Conservation (phyloP, 2,797 vertebrate species). For the Cynopterus sphinx region DNA sequence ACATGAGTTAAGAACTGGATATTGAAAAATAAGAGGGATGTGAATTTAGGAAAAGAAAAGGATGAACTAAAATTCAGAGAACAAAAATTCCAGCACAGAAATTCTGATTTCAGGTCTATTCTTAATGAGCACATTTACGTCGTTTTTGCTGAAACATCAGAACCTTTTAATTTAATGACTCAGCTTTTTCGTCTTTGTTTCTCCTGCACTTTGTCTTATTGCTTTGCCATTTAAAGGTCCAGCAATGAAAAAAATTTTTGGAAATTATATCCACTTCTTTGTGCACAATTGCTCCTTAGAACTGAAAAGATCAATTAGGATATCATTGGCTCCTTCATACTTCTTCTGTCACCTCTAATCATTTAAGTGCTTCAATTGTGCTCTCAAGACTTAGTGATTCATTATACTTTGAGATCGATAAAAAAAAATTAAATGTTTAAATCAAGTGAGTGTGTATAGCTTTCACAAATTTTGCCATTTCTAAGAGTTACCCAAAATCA, state of each 20-base stretch:
- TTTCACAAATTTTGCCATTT: not conserved
- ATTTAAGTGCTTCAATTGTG: slow-evolving; percentile 22
- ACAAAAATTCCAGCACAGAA: not conserved
- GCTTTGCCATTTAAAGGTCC: slow-evolving; percentile 56
- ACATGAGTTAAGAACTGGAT: not conserved
- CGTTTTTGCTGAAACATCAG: slow-evolving; percentile 59
- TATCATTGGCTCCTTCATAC: not conserved
- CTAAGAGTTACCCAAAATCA: not conserved
- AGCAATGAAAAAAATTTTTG: slow-evolving; percentile 3
- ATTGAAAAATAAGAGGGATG: not conserved
- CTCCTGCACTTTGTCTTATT: slow-evolving; percentile 29
- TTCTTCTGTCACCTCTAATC: slow-evolving; percentile 31
- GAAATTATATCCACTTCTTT: slow-evolving; percentile 18
- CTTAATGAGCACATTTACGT: slow-evolving; percentile 36
- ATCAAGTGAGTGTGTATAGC: not conserved
- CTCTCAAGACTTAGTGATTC: not conserved
- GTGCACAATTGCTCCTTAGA: not conserved
- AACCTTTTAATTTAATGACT: slow-evolving; percentile 63
- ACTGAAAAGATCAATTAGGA: slow-evolving; percentile 39
- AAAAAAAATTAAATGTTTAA: not conserved
- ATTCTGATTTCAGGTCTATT: slow-evolving; percentile 22
- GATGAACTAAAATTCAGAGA: not conserved
- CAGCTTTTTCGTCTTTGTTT: slow-evolving; percentile 24
- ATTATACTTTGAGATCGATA: not conserved
- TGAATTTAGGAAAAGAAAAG: slow-evolving; percentile 7